Evolutionary conservation across 2,113 vertebrate species (phyloP), one percentile per base, ranked within the genome.

Genomic region (Perca fluviatilis): DNA sequence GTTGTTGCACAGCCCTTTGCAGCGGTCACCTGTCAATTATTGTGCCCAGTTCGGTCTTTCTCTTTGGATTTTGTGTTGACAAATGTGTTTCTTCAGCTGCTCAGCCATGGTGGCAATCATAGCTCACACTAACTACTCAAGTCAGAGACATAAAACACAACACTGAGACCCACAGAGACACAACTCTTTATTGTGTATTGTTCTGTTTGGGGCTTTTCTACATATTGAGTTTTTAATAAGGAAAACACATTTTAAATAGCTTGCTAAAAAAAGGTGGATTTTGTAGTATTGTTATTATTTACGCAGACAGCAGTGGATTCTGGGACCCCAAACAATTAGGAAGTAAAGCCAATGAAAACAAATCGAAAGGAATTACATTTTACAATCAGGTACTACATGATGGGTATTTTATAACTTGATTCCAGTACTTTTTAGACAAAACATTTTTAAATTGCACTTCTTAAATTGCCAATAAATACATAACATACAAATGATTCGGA

Each of bases 21-120:
- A 47, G 40, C 63, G 21, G 50, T 56, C 53, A 77, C 69, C 64
- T 79, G 74, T 54, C 61, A 62, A 15, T n/a, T 25, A 33, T 47
- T 19, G 9, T 4, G 10, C 15, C n/a, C 56, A 47, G 1, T 1
- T 3, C 63, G 23, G 6, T 46, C 23, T 60, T 40, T 60, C 7
- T 60, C 11, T 51, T 36, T 14, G 18, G 9, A 27, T 46, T 14
- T 61, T 63, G n/a, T 68, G 13, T 33, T 54, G 40, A 15, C 14
- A 11, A 43, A 43, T 43, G 40, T 43, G 5, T 64, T 19, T 73
- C 60, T 40, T 61, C 21, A 67, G 30, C 70, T 70, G 82, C 43
- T 21, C 16, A 23, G 33, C 12, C 19, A 21, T 16, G 36, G 5
- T 23, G 73, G 43, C 50, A 62, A 1, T 49, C 30, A 15, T 4